Evolutionary conservation across 1,140 invertebrate species (phyloP).

Genomic region (Dendrolimus punctatus): DNA sequence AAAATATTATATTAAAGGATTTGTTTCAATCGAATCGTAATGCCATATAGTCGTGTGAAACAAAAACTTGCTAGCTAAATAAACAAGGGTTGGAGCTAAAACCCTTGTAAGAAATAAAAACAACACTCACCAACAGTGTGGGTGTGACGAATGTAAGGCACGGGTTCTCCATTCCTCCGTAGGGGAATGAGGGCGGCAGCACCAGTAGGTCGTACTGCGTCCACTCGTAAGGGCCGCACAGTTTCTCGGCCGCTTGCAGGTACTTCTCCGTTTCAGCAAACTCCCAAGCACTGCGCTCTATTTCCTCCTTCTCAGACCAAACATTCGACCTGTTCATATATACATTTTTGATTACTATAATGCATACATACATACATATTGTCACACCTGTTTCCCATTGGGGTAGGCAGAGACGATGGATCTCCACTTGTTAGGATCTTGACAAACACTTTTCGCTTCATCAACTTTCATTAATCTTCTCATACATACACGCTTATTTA

Average conservation of each 20-base stretch:
- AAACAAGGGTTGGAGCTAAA: too few species aligned
- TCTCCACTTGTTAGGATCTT: too few species aligned
- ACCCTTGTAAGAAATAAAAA: neutral
- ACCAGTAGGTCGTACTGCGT: conserved; percentile 92
- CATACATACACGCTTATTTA: too few species aligned
- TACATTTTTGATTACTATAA: neutral
- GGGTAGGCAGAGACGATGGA: too few species aligned
- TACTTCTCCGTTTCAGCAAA: conserved; percentile 92
- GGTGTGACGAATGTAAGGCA: conserved; percentile 96
- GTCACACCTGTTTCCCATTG: too few species aligned
- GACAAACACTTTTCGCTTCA: too few species aligned
- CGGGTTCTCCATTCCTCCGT: conserved; percentile 98
- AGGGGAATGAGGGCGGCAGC: conserved; percentile 94
- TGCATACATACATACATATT: too few species aligned
- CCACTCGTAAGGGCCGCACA: conserved; percentile 90
- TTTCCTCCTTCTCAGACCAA: conserved; percentile 91
- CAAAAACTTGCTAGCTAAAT: too few species aligned
- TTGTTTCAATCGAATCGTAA: too few species aligned
- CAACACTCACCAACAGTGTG: conserved; percentile 68
- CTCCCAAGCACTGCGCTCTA: conserved; percentile 89
- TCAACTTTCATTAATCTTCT: too few species aligned
- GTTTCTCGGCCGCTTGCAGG: conserved; percentile 85
- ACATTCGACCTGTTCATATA: conserved; percentile 76
- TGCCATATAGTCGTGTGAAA: too few species aligned
- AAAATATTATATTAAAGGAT: too few species aligned